Base-by-base conservation (phyloP, 2,113 vertebrate genomes). In the Regulus satrapa region DNA sequence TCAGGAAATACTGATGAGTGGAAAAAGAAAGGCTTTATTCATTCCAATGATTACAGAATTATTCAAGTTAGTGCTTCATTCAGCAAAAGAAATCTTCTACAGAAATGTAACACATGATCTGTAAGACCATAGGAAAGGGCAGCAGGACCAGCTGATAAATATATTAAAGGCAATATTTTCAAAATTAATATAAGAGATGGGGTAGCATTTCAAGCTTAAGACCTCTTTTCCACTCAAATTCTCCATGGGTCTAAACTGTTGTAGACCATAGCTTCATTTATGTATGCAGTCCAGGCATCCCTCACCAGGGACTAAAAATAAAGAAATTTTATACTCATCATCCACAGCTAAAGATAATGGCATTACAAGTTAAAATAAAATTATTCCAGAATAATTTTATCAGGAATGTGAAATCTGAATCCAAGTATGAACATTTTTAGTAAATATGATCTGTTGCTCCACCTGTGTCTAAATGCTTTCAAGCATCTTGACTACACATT, bases 341-440 rank as follows among this genome's bases (percentile, higher is more conserved):
- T 31, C 54, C 66, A 28, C 52, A 34, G 81, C 66, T 92, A 88
- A 95, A 91, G 61, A 94, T 92, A 74, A 55, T 26, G 40, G 26
- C 41, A 85, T 77, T 64, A 87, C 25, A 88, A 59, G 55, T 49
- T 59, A 91, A 75, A 91, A 66, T 81, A 95, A 74, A 43, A 79
- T 40, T 40, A 92, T 73, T 89, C 72, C 55, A 64, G 43, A 94
- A 85, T 94, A 96, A 95, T 97, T 97, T 52, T 79, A 83, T 80
- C 73, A 92, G 95, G 95, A 95, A 96, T 92, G 94, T 94, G 96
- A 97, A 97, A 97, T 13, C 69, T 73, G 94, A 98, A 85, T 45
- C 72, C 2, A 5, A 24, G 52, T 67, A 89, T 45, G 59, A 95
- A 93, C 77, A 61, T 66, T 48, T 92, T 90, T 75, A 92, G 61